Evolutionary conservation across 1,140 invertebrate genomes (phyloP), one percentile per base, ranked within the genome.

Genomic region (Stenopsyche tienmushanensis): DNA sequence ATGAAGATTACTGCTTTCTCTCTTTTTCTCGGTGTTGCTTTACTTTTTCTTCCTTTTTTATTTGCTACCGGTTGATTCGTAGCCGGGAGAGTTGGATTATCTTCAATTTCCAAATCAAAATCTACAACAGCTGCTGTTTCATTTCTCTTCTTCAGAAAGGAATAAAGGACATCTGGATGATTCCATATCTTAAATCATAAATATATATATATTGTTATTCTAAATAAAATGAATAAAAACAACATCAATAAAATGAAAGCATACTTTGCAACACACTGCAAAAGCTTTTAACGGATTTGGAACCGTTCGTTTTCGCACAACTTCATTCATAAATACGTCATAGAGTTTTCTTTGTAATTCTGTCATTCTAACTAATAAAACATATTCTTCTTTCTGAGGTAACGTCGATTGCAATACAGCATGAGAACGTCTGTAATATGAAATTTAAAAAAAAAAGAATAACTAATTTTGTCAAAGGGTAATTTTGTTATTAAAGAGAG

Each of bases 211-310:
- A 8, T n/a, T 34, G 13, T 34, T 34, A 13, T n/a, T 34, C 29
- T 5, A 47, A n/a, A 47, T 47, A 47, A 8, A 9, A 49, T 13
- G 20, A 55, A 34, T 34, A 15, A 3, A 29, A 18, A 34, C 13
- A 20, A 29, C 20, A 49, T 49, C 24, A 34, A 34, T 7, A 3
- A 24, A 49, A n/a, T 34, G 17, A 54, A 65, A 26, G 13, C 55
- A 1, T 78, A 91, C 88, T 83, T 99, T 99, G 75, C 96, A 98
- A 77, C 97, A 98, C 54, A 99, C 94, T 41, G 97, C 94, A 81
- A 99, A 99, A 2, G 97, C 95, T 77, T 97, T 97, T 9, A 99
- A 82, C 0, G 97, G 96, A 83, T 99, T 99, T 3, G 92, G 92
- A 20, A 95, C 92, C 23, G 91, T 86, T 64, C 92, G 90, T 8